Percentiles rank a stretch among this genome's conserved stretches.
Evolutionary conservation across 2,113 vertebrate species (phyloP).

Genomic region (Crotophaga sulcirostris): DNA sequence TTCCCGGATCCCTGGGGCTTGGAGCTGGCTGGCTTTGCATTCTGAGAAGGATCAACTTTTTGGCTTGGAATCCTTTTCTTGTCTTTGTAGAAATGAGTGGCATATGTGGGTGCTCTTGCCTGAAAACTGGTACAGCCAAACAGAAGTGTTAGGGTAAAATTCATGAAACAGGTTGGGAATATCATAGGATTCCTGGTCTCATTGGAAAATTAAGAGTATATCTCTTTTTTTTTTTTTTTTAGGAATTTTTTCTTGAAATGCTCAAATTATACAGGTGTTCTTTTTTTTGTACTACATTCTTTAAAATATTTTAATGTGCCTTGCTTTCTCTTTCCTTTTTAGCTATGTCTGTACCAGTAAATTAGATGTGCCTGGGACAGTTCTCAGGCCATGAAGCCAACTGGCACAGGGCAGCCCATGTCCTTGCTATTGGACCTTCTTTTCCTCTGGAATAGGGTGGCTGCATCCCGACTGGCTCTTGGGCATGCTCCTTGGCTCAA

Average conservation of each 20-base stretch:
- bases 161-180: neutral
- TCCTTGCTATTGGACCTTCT: neutral
- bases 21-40: neutral
- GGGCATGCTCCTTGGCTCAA: neutral
- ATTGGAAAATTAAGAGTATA: neutral
- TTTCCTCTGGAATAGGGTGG: neutral
- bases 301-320: neutral
- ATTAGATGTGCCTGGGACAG: neutral
- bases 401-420: neutral
- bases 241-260: neutral
- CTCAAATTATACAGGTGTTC: neutral
- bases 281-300: neutral
- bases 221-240: neutral
- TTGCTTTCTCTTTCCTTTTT: neutral
- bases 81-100: neutral
- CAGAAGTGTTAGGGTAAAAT: neutral
- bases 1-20: neutral
- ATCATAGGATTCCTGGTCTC: accelerated
- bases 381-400: neutral
- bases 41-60: neutral
- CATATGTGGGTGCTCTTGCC: neutral
- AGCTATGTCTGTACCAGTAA: neutral
- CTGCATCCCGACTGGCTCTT: accelerated
- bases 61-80: neutral
- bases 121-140: neutral